Conservation (phyloP, 2,113 vertebrate species). For the Cricetomys ansorgei region DNA sequence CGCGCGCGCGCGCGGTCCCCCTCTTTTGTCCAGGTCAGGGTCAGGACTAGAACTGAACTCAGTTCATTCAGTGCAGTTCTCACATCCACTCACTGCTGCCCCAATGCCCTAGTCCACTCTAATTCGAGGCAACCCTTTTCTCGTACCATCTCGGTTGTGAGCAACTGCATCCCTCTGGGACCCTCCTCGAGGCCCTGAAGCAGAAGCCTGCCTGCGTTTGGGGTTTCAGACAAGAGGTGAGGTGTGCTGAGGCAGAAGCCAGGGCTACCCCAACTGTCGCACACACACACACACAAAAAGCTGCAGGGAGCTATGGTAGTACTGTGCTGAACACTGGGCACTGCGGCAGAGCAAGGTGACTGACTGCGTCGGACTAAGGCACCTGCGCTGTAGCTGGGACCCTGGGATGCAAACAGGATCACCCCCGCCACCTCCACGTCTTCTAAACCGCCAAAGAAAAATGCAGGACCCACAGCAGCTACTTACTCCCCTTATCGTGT, state of each 20-base stretch:
- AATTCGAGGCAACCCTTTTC: neutral
- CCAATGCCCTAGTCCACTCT: neutral
- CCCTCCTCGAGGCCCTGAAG: neutral
- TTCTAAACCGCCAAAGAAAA: neutral
- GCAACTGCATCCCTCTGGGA: neutral
- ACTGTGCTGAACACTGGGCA: neutral
- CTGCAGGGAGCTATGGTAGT: neutral
- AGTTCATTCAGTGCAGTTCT: neutral
- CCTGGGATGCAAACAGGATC: rapidly evolving
- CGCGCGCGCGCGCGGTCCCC: too few species aligned
- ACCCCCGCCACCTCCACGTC: neutral
- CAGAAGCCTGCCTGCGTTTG: neutral
- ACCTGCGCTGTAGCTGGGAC: neutral
- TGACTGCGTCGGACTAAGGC: neutral
- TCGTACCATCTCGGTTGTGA: neutral
- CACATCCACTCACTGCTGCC: neutral
- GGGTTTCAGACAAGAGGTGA: neutral
- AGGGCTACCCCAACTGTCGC: neutral
- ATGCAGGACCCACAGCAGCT: neutral
- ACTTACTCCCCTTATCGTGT: neutral
- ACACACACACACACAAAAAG: too few species aligned
- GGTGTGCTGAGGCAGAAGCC: neutral
- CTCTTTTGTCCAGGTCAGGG: neutral
- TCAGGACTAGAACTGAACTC: neutral
- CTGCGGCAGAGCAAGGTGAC: conserved; percentile 35